Evolutionary conservation across 2,888 invertebrate species (phyloP), one percentile per base, ranked within the genome.

Genomic region (Acanthosepion pharaonis): DNA sequence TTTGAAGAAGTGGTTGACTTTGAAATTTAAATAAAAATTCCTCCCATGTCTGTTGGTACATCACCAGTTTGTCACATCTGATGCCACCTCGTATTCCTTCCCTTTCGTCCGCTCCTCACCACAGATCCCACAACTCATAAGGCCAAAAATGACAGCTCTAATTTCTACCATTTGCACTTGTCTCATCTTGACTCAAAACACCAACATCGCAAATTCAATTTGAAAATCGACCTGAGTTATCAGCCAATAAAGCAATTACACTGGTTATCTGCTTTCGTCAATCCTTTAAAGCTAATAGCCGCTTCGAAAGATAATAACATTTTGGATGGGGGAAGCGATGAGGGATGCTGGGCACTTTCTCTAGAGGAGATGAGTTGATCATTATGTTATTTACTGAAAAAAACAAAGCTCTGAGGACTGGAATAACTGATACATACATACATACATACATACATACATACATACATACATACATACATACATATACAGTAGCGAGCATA

Each of bases 271-370:
- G 33, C 33, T 78, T 78, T 78, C 78, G n/a, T 18, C 33, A 15
- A n/a, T n/a, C n/a, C 78, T 78, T 78, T 78, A 78, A n/a, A 78
- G 78, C n/a, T 78, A 78, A 78, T 78, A 78, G n/a, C 78, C 33
- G 4, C 33, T 78, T 11, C 1, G 15, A 5, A 78, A 78, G 78
- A 78, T 78, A n/a, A 78, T 15, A 78, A n/a, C 78, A 78, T 78
- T 15, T 15, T n/a, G 11, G n/a, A n/a, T n/a, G 78, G n/a, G 11
- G 78, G n/a, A 33, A 78, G 15, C 5, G n/a, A n/a, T 1, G n/a
- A 15, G 78, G n/a, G 78, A 18, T 1, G n/a, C 0, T n/a, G 78
- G n/a, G 0, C 23, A n/a, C 4, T 78, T 78, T n/a, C n/a, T 78
- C n/a, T 0, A 8, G n/a, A 33, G n/a, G 3, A 78, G 78, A 78